Base-by-base conservation (phyloP, 1,140 invertebrate species). In the Eumeta japonica region DNA sequence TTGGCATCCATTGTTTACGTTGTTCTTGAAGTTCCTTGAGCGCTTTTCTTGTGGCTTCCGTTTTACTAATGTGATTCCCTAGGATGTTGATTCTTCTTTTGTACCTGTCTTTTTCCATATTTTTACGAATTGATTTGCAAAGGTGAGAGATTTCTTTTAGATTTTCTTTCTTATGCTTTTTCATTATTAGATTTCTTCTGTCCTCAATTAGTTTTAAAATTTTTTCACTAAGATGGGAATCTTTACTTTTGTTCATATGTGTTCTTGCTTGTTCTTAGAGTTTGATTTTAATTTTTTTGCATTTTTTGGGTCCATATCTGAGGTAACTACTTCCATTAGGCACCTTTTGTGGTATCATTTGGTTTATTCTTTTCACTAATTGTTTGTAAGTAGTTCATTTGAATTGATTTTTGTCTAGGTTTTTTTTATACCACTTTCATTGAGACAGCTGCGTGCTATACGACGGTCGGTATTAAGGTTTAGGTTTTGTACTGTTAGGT, bases 401-500 rank as follows among this genome's bases (percentile, higher is more conserved):
- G 19, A 9, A 13, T 43, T 44, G 16, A 16, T 46, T 42, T 48
- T 1, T 43, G 44, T 35, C 46, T 50, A 11, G 43, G 31, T n/a
- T n/a, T 29, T 46, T 39, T 52, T 52, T 41, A 17, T 1, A 7
- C 15, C 9, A 3, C n/a, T 39, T 43, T 32, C 35, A 14, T 29
- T 41, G 10, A 51, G 38, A 30, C 46, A 47, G 16, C 50, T 43
- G 16, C 49, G 43, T 43, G 53, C 50, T 50, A 54, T 57, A 12
- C 45, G 45, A 34, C 54, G 55, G 37, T 58, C 47, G 10, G 48
- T 55, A 24, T 55, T 58, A 13, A 58, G 53, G n/a, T 58, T 55
- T 13, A 58, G 28, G 7, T n/a, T n/a, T n/a, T n/a, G n/a, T n/a
- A n/a, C n/a, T n/a, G n/a, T n/a, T n/a, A n/a, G n/a, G n/a, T n/a